These are phyloP conservation scores for Salpingus planirostris DNA, from an alignment of 2,888 invertebrate species.

Conservation along the genomic window DNA sequence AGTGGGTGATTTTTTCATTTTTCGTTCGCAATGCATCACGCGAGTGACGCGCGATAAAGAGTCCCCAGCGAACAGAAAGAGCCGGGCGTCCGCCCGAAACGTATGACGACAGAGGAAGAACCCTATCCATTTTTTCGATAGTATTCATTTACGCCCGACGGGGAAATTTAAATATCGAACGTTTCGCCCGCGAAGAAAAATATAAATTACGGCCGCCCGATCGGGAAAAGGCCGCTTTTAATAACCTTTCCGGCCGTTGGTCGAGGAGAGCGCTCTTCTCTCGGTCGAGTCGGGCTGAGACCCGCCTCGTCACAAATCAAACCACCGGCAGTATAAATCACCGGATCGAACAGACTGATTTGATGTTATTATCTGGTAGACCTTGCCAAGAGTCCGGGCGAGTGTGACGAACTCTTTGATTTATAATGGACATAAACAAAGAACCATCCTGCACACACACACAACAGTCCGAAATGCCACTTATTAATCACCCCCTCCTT, in stretches of 20 bases:
- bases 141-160: no score
- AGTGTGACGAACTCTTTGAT: slow-evolving; percentile 17
- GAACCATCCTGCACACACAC: no score
- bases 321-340: slow-evolving; percentile 37
- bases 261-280: no score
- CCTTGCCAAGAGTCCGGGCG: slow-evolving; percentile 15
- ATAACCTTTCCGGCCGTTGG: no score
- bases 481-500: no score
- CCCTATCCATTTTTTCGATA: slow-evolving; percentile 23
- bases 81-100: no score
- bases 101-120: slow-evolving; percentile 17
- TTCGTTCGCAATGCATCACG: slow-evolving; percentile 27
- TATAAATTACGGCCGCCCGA: no score
- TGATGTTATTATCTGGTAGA: slow-evolving; percentile 25
- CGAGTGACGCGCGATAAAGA: slow-evolving; percentile 26
- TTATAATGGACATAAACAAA: slow-evolving; percentile 14
- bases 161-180: slow-evolving; percentile 23
- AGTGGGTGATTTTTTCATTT: slow-evolving; percentile 27
- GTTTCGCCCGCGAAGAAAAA: no score
- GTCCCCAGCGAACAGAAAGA: slow-evolving; percentile 18
- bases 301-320: slow-evolving; percentile 35
- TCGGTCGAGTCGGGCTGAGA: no score
- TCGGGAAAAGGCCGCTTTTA: no score
- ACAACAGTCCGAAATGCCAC: no score
- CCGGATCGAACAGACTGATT: slow-evolving; percentile 21